Evolutionary conservation across 1,140 invertebrate genomes (phyloP), one percentile per base, ranked within the genome.

Genomic region (Dolichoris vasculosae): DNA sequence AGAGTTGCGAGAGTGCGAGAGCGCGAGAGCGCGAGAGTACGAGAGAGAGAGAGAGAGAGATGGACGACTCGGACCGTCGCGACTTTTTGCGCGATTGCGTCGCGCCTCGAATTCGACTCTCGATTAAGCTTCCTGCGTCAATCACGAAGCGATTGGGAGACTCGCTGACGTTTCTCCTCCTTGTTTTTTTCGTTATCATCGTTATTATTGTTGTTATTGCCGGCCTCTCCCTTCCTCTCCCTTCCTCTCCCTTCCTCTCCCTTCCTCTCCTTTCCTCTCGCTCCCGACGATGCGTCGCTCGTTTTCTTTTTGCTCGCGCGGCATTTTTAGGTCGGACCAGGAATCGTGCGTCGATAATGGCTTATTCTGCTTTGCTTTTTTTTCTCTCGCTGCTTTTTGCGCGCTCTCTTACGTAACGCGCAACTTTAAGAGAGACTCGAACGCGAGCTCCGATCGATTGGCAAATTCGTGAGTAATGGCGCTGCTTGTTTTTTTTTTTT

Each of bases 41-140:
- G n/a, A n/a, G n/a, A n/a, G n/a, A n/a, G n/a, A n/a, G n/a, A n/a
- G n/a, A n/a, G n/a, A 35, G 64, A 9, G 11, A 20, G 64, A 32
- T 17, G 7, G 32, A 7, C 0, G 64, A 13, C 30, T 9, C 8
- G 30, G 30, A 32, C 23, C 30, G 32, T 38, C 64, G 77, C 77
- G 77, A 38, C 48, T 80, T 67, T 64, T 80, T 69, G 63, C 40
- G 79, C 63, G 75, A 77, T 77, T 77, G 75, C 75, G 75, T 77
- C 75, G 43, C 6, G 6, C 17, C 9, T 26, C 35, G 64, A 48
- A 81, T 81, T 81, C 43, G 64, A 71, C 67, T 67, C 80, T 71
- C 64, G 67, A 73, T 73, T 43, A 40, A 32, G 46, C 46, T 71
- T 73, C 67, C 67, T 82, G 64, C 30, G 67, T 55, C 64, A 67